Evolutionary conservation across 1,140 invertebrate genomes (phyloP).

Genomic region (Notospermus geniculatus): DNA sequence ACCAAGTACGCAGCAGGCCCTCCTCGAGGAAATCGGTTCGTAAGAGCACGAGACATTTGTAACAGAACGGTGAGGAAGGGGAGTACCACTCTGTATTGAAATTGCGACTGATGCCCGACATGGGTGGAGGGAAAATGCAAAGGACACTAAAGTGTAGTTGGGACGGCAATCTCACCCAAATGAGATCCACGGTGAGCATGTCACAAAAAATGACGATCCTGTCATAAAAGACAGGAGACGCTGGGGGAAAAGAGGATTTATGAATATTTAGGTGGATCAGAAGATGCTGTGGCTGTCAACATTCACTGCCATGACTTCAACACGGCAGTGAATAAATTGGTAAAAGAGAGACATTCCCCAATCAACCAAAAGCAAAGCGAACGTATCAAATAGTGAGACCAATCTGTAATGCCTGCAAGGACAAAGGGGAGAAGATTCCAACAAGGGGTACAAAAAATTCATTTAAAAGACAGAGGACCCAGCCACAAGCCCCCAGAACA

Average conservation of each 20-base stretch:
- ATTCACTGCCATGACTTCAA: too few relatives aligned
- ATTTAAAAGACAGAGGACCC: too few relatives aligned
- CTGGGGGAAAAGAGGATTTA: not conserved
- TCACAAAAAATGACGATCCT: not conserved
- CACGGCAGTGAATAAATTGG: not conserved
- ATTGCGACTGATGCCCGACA: not conserved
- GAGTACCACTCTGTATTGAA: too few relatives aligned
- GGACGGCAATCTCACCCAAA: not conserved
- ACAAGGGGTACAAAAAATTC: too few relatives aligned
- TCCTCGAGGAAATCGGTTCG: not conserved
- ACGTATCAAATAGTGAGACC: too few relatives aligned
- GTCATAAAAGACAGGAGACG: not conserved
- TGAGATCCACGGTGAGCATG: not conserved
- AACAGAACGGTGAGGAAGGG: too few relatives aligned
- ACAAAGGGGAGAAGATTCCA: too few relatives aligned
- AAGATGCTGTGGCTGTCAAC: not conserved
- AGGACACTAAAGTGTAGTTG: not conserved
- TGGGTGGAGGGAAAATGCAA: too few relatives aligned
- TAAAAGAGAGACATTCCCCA: not conserved
- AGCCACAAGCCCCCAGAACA: too few relatives aligned
- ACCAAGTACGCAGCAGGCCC: not conserved
- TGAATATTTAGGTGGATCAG: not conserved
- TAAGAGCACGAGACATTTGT: not conserved
- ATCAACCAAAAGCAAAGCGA: constrained; percentile 4
- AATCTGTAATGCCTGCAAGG: too few relatives aligned